phyloP scores from a whole-genome alignment of 2,113 vertebrate genomes.

The Uria aalge region DNA sequence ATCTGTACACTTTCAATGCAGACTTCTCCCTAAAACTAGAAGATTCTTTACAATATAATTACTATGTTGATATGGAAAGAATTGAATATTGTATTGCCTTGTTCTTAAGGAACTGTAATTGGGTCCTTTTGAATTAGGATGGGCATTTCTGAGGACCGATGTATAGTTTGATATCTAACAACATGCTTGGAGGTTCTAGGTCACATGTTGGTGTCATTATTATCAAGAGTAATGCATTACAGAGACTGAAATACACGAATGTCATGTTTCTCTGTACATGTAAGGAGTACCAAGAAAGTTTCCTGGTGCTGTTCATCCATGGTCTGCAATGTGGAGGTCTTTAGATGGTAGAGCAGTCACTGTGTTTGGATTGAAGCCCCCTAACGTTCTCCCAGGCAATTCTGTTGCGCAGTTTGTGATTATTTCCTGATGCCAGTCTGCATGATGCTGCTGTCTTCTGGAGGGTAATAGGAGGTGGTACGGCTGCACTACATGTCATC shows the following conservation, averaged over 20 bases:
- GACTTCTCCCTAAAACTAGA: background rate
- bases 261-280: background rate
- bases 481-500: fast-evolving
- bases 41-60: background rate
- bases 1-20: background rate
- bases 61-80: background rate
- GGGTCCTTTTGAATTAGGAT: background rate
- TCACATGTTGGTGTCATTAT: background rate
- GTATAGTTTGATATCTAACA: background rate
- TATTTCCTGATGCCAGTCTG: background rate
- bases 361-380: background rate
- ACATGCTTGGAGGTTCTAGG: background rate
- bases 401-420: background rate
- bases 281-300: background rate
- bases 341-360: background rate
- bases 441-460: background rate
- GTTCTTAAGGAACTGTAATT: background rate
- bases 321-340: background rate
- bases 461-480: background rate
- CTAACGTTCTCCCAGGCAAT: background rate
- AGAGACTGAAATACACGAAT: background rate
- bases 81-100: background rate
- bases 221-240: background rate
- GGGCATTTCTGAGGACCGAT: background rate
- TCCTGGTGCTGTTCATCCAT: background rate